These are phyloP conservation scores for Temnothorax rugatulus DNA, from an alignment of 2,888 invertebrate species.

Conservation along the genomic window DNA sequence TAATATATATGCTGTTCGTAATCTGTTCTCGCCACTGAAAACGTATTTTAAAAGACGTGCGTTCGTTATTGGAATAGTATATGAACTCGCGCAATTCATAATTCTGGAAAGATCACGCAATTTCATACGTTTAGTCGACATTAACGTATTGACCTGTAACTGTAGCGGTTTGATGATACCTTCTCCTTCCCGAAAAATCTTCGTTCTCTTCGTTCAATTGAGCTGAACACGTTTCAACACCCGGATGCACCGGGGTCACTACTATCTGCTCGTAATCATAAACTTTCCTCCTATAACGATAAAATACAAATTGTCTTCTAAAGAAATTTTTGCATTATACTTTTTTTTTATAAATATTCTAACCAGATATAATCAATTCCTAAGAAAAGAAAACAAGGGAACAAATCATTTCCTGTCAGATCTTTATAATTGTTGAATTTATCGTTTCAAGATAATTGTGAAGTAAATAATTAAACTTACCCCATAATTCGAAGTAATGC, in stretches of 20 bases:
- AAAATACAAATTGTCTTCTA: slow-evolving; percentile 30
- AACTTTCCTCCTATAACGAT: slow-evolving; percentile 90
- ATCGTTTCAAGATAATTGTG: not conserved
- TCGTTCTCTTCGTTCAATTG: slow-evolving; percentile 98
- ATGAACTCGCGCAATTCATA: not conserved
- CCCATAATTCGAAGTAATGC: slow-evolving; percentile 92
- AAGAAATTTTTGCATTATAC: not conserved
- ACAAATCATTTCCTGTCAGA: not conserved
- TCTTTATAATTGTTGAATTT: slow-evolving; percentile 2
- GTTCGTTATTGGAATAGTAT: slow-evolving; percentile 8
- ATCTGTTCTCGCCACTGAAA: not conserved
- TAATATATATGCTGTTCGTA: not conserved
- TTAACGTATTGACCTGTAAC: slow-evolving; percentile 91
- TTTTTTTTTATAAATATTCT: slow-evolving; percentile 18
- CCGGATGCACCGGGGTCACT: slow-evolving; percentile 93
- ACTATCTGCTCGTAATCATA: slow-evolving; percentile 95
- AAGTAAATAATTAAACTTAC: slow-evolving; percentile 86
- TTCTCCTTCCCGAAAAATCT: slow-evolving; percentile 96
- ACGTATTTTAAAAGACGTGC: not conserved
- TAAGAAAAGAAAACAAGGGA: slow-evolving; percentile 7
- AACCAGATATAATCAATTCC: not conserved
- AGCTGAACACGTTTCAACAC: slow-evolving; percentile 93
- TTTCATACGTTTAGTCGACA: slow-evolving; percentile 71
- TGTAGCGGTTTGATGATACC: slow-evolving; percentile 96
- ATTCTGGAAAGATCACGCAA: slow-evolving; percentile 5